Base-by-base conservation (phyloP, 2,797 vertebrate species). In the Siniperca undulata region DNA sequence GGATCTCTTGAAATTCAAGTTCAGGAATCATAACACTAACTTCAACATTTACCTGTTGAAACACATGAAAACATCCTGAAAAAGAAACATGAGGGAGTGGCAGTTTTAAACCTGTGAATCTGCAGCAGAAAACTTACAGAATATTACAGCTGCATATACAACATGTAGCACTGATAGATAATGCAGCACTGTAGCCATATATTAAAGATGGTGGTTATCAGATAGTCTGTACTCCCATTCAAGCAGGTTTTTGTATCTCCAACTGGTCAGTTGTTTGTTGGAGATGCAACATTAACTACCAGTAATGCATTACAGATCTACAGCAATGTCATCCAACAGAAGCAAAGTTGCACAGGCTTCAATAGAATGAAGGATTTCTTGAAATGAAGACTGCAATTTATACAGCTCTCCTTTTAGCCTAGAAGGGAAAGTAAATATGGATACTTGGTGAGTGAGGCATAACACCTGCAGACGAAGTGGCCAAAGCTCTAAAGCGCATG, bases 381-480 rank as follows among this genome's bases (percentile, higher is more conserved):
- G 9, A 76, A 79, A 60, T 27, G 24, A 48, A 24, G 60, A 40
- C 50, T 69, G 62, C 24, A 17, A 61, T 62, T 59, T 56, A 22
- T 44, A 56, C n/a, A 61, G 38, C 70, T 8, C 42, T 74, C 70
- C 22, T 34, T 71, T 75, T 27, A 81, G 50, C 53, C 20, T 9
- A 27, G 27, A 74, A 62, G 36, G 59, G n/a, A 71, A 52, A 71
- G 40, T 71, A 78, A 65, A 66, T n/a, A 59, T 40, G 52, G 42
- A 34, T 40, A 60, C 42, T 44, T 40, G 34, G 10, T 68, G 72
- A 72, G 68, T 76, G 72, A 69, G 44, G 44, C 30, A 30, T 20
- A 79, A 73, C 62, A 48, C 48, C 65, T 83, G 73, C 59, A 74
- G n/a, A 60, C 9, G 2, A 65, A 65, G 66, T 74, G 66, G 61